Percentiles rank a stretch among this genome's conserved stretches.
These are phyloP conservation scores for Eudasyphora cyanicolor DNA, from an alignment of 2,888 invertebrate species.

Conservation along the genomic window DNA sequence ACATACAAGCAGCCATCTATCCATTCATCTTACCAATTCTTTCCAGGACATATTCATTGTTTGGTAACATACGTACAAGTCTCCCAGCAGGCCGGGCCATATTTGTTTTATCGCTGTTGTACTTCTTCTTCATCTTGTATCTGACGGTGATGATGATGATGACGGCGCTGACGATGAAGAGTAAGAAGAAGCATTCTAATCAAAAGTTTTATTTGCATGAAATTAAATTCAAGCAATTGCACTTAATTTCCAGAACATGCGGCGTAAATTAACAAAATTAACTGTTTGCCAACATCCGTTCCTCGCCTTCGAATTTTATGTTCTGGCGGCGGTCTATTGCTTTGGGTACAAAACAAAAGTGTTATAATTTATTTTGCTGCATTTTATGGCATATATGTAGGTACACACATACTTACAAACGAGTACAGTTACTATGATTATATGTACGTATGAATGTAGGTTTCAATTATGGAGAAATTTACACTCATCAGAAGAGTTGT, in stretches of 20 bases:
- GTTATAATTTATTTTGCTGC: conserved; percentile 28
- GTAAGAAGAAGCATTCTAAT: conserved; percentile 63
- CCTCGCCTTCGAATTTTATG: conserved; percentile 15
- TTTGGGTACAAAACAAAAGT: not conserved
- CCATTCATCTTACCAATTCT: conserved; percentile 11
- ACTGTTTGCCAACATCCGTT: conserved; percentile 34
- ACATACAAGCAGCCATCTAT: conserved; percentile 12
- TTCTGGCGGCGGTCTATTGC: conserved; percentile 8
- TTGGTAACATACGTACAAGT: not conserved
- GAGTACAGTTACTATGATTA: no score
- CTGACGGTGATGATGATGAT: not conserved
- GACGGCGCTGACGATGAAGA: no score
- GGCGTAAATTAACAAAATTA: conserved; percentile 59
- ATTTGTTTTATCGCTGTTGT: conserved; percentile 24
- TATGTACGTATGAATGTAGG: no score
- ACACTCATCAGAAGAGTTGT: no score
- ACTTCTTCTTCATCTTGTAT: not conserved
- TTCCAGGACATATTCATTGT: conserved; percentile 24
- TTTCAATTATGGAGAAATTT: no score
- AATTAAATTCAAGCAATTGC: conserved; percentile 78
- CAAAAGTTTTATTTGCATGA: conserved; percentile 78
- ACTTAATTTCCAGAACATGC: conserved; percentile 75
- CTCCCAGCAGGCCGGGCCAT: conserved; percentile 11
- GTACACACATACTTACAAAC: not conserved
- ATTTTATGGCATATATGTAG: not conserved